phyloP scores from a whole-genome alignment of 2,888 invertebrate species.

The Clepsis dumicolana region DNA sequence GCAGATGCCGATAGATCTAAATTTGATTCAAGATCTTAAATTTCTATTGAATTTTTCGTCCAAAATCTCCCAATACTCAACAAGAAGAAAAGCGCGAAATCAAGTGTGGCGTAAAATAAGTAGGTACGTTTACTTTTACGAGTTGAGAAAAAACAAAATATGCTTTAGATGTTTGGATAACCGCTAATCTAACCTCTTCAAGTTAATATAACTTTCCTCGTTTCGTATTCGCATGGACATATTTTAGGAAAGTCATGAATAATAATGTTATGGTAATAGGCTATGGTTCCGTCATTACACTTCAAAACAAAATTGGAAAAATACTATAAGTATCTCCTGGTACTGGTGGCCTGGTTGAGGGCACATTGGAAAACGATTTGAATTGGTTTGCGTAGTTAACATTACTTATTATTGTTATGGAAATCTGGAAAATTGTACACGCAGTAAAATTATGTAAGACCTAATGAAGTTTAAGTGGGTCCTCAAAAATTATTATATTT shows the following conservation, averaged over 20 bases:
- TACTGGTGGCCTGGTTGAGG: not conserved
- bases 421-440: not conserved
- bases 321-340: slow-evolving; percentile 18
- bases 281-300: slow-evolving; percentile 50
- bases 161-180: slow-evolving; percentile 62
- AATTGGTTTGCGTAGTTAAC: too few relatives aligned
- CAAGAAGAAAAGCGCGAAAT: not conserved
- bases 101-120: slow-evolving; percentile 1
- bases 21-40: too few relatives aligned
- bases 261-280: slow-evolving; percentile 55
- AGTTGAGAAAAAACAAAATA: slow-evolving; percentile 53
- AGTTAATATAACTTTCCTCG: slow-evolving; percentile 76
- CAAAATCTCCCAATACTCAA: too few relatives aligned
- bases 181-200: slow-evolving; percentile 74
- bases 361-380: not conserved
- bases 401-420: not conserved
- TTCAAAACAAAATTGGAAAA: slow-evolving; percentile 48
- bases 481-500: too few relatives aligned
- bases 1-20: too few relatives aligned
- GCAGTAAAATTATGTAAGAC: too few relatives aligned
- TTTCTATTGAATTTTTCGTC: too few relatives aligned
- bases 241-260: slow-evolving; percentile 70
- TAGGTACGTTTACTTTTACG: slow-evolving; percentile 30
- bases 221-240: slow-evolving; percentile 70
- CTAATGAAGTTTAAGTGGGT: too few relatives aligned